Base-by-base conservation (phyloP, 2,797 vertebrate genomes). In the Mus spretus region DNA sequence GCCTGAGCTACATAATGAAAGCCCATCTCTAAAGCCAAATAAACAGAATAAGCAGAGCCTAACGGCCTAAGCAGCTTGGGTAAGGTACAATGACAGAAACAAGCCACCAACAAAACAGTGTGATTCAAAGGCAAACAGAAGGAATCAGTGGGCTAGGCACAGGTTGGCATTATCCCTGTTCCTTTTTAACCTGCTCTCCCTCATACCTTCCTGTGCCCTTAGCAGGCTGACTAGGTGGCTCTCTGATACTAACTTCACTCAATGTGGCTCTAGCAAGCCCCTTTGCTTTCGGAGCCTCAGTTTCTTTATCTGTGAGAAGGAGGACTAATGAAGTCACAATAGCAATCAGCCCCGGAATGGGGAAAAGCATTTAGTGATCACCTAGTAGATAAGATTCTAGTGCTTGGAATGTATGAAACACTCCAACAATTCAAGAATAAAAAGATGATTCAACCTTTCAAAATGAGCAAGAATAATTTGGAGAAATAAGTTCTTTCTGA, bases 81-180 rank as follows among this genome's bases (percentile, higher is more conserved):
- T 28, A 86, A 81, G 53, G 70, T 50, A 77, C 63, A 74, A 89
- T 40, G 81, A 93, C 90, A 82, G 57, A 93, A 88, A 89, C 82
- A 96, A 92, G 79, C 61, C 28, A 83, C 86, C 91, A 65, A 31
- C 67, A 75, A 53, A 57, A 96, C 67, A 24, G 2, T 80, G 24
- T 91, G 40, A 91, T 92, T n/a, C 57, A 95, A 86, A 92, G 57
- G 37, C 78, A 93, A 93, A 83, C 40, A 77, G 81, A 94, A 96
- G 75, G 81, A 77, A 88, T 15, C 63, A 53, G 22, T 82, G 59
- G 34, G 34, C 40, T 74, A 55, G 83, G 40, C 7, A 17, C 24
- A 79, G 24, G 55, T 77, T 95, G 92, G 72, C 83, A 92, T 95
- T 91, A 95, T 61, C 44, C 50, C 65, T 1, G 19, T 8, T 55